Base-by-base conservation (phyloP, 2,888 invertebrate species). In the Pheosia tremula region DNA sequence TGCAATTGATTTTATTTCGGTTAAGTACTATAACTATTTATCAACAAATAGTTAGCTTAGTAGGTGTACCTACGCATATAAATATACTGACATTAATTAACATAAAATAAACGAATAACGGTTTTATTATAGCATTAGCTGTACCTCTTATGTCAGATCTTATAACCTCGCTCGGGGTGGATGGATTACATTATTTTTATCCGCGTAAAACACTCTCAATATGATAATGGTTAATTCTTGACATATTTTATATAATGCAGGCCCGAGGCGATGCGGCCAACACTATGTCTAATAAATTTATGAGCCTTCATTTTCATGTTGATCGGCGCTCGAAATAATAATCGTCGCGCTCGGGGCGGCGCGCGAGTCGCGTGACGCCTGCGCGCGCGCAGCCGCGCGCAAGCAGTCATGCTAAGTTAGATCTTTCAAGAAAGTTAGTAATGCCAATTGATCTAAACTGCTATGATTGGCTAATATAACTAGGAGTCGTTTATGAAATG, bases 231-330 rank as follows among this genome's bases (percentile, higher is more conserved):
- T 90, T 91, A 88, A 93, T 91, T 92, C 91, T 89, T 92, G 92
- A 93, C 93, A 93, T 91, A 90, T 90, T 90, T 90, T 88, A 85
- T 91, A 88, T 92, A 93, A 93, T 93, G 87, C 89, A 82, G 81
- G 91, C 93, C 91, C 65, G 82, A 71, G 91, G 93, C 91, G 74
- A 83, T 72, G 74, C 76, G 82, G 83, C 93, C 91, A 92, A 93
- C 93, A 92, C 92, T 92, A 90, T 91, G 93, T 93, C 93, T 93
- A 93, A 93, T 93, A 93, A 93, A 93, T 93, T 93, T 93, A 93
- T 91, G 91, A 86, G 83, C 89, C 85, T 90, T 87, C 91, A 91
- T 92, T 91, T 92, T 92, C 89, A 91, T 90, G 91, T 91, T 92
- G 91, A 93, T 91, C 92, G 93, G 88, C 82, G 89, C 85, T 91